Evolutionary conservation across 2,888 invertebrate species (phyloP).

Genomic region (Autographa gamma): DNA sequence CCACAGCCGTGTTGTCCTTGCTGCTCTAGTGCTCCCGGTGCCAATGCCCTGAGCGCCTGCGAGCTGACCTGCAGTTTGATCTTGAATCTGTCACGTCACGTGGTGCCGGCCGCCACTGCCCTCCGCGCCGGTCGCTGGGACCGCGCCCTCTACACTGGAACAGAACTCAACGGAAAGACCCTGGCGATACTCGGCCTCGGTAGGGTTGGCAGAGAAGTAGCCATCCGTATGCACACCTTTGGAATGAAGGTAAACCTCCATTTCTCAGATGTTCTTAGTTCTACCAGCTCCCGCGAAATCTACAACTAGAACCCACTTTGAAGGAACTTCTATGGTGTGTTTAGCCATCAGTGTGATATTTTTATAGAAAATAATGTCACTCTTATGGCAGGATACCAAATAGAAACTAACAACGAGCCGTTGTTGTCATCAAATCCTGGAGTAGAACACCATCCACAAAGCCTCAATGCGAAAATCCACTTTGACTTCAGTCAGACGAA

Average conservation of each 20-base stretch:
- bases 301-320: slow-evolving; percentile 20
- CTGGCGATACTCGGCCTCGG: slow-evolving; percentile 98
- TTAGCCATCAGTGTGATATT: slow-evolving; percentile 49
- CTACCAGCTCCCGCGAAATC: slow-evolving; percentile 31
- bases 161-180: slow-evolving; percentile 96
- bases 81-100: slow-evolving; percentile 94
- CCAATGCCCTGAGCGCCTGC: slow-evolving; percentile 98
- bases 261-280: slow-evolving; percentile 6
- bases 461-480: background rate
- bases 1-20: background rate
- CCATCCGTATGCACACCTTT: slow-evolving; percentile 97
- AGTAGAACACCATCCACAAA: background rate
- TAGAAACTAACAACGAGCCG: background rate
- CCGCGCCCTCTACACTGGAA: slow-evolving; percentile 95
- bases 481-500: too few species aligned
- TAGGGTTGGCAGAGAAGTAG: slow-evolving; percentile 98
- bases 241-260: slow-evolving; percentile 94
- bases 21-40: slow-evolving; percentile 94
- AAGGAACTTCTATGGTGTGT: slow-evolving; percentile 40
- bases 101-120: slow-evolving; percentile 94
- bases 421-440: background rate
- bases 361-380: slow-evolving; percentile 41
- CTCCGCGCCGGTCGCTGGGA: slow-evolving; percentile 98
- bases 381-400: slow-evolving; percentile 5
- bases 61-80: slow-evolving; percentile 98